Conservation (phyloP, 2,797 vertebrate genomes). For the Choloepus didactylus region DNA sequence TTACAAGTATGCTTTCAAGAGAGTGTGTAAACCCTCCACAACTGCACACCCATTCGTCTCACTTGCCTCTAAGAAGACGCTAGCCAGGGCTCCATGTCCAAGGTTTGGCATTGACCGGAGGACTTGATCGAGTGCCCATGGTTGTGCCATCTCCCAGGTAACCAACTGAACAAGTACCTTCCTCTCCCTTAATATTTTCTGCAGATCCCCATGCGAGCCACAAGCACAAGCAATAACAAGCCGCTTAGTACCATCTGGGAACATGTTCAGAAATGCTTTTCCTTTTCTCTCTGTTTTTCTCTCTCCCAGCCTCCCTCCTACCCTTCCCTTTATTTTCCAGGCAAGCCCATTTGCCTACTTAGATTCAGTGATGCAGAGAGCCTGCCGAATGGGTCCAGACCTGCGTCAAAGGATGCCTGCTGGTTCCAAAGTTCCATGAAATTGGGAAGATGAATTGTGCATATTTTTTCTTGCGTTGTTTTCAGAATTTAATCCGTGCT, state of each 20-base stretch:
- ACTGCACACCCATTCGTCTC: too few species aligned
- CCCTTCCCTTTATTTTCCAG: not conserved
- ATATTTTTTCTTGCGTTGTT: not conserved
- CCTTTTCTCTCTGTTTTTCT: not conserved
- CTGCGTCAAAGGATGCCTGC: fast-evolving
- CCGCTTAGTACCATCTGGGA: not conserved
- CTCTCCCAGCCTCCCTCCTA: not conserved
- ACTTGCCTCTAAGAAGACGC: too few species aligned
- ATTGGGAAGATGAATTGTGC: fast-evolving
- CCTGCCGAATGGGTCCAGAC: not conserved
- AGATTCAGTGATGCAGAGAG: not conserved
- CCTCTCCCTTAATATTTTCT: not conserved
- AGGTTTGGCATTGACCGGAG: not conserved
- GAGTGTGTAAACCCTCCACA: not conserved
- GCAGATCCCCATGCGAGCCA: not conserved
- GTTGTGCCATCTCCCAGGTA: not conserved
- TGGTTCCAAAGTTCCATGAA: not conserved
- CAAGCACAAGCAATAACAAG: not conserved
- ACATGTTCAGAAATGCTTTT: not conserved
- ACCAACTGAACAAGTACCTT: not conserved
- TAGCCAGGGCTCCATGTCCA: not conserved
- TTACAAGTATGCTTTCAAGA: not conserved
- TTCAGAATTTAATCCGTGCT: not conserved
- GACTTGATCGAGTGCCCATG: not conserved
- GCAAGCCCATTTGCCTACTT: not conserved